Evolutionary conservation across 2,797 vertebrate genomes (phyloP), one percentile per base, ranked within the genome.

Genomic region (Chromis chromis): DNA sequence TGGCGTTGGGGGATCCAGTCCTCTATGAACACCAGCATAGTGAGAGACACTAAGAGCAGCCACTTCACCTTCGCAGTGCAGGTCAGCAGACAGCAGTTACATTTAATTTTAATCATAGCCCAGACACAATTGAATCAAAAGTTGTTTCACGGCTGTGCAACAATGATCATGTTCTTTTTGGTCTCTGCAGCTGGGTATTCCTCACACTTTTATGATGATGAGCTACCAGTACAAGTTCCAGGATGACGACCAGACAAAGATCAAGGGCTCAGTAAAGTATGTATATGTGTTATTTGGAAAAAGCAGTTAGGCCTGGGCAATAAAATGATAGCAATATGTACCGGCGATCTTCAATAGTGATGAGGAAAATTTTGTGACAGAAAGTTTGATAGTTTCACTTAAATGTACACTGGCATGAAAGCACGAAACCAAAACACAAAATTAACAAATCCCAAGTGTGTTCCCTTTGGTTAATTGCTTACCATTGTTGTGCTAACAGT

Each of bases 151-250:
- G 2, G 16, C 40, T 52, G 48, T 60, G 57, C 24, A 60, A 61
- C 53, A 63, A 78, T 74, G 12, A 76, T 66, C 3, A 1, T 75
- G 65, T 69, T 9, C 19, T 73, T 40, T 77, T 52, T 64, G 33
- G 33, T 78, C 57, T 24, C 57, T 83, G 73, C 94, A 99, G 98
- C 95, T 99, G 64, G 98, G 98, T 74, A 96, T 99, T 86, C 98
- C 97, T 44, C 97, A 99, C 88, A 97, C 96, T 66, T 99, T 99
- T 67, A 81, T 96, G 83, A 96, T 98, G 95, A 94, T 98, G 95
- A 99, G 98, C 92, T 99, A 98, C 78, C 98, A 99, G 87, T 97
- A 99, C 93, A 99, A 99, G 91, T 99, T 99, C 92, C 97, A 99
- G 92, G 96, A 99, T 56, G 98, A 99, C 0, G 97, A 99, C 84